Evolutionary conservation across 2,113 vertebrate genomes (phyloP), one percentile per base, ranked within the genome.

Genomic region (Mobula birostris): DNA sequence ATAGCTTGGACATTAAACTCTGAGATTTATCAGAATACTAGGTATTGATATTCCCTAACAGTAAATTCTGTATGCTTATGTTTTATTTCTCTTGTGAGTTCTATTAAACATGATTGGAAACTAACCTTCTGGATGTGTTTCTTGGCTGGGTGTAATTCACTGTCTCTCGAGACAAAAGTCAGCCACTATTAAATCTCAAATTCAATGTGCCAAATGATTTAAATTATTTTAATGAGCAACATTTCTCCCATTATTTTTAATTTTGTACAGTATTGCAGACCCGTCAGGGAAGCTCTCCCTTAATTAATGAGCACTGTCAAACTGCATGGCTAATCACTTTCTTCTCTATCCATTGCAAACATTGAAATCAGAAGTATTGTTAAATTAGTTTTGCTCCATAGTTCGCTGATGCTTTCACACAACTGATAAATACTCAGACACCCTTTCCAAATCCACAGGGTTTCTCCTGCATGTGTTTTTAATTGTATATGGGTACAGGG

Each of bases 71-170:
- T 1, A 27, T 93, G 91, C 32, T n/a, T 70, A 17, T 3, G 17
- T 70, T 66, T 93, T 32, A 93, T 93, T 93, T 76, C 68, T 93
- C 91, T 76, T 93, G 91, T 56, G 70, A 56, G 66, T 92, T 92
- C 40, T 70, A 92, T 92, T 66, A 70, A 92, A 92, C 66, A 72
- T 70, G 32, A 92, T 92, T 92, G 66, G n/a, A 17, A 72, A 92
- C n/a, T 92, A 36, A 40, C 88, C 88, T 72, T 92, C 88, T 92
- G 88, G 88, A 92, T 92, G 66, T 91, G 7, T 70, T 72, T 92
- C n/a, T 92, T 92, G n/a, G 88, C 88, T 40, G n/a, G 3, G 68
- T 92, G 2, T 72, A 92, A 32, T 70, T 72, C 14, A 36, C 32
- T 36, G 87, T 91, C 61, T 91, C 87, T 91, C n/a, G 87, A 72